Evolutionary conservation across 2,888 invertebrate species (phyloP), one percentile per base, ranked within the genome.

Genomic region (Cheiracanthium punctorium): DNA sequence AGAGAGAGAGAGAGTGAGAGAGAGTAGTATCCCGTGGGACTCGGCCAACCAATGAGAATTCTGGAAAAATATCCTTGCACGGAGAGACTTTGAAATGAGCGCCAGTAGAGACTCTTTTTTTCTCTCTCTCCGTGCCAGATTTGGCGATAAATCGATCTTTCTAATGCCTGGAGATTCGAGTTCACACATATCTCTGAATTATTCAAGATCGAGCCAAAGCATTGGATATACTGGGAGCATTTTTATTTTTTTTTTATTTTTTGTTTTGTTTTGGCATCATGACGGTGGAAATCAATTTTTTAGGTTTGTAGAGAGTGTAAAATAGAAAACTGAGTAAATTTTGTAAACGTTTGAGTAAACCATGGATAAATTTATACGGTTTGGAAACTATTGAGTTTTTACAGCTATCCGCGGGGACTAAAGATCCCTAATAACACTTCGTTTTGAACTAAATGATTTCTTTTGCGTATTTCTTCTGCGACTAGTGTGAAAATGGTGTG

Each of bases 101-200:
- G 67, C 65, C 41, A 65, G 58, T 10, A 37, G 30, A 64, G 28
- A 7, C 58, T n/a, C n/a, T n/a, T n/a, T n/a, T n/a, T n/a, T n/a
- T n/a, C n/a, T n/a, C n/a, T 70, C 65, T 80, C 33, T 80, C 67
- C 17, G 58, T 71, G 82, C 82, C 82, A 82, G 76, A 76, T 82
- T 82, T 82, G 82, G 82, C 82, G 82, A 82, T 82, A 76, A 82
- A 82, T 76, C 76, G 76, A 76, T 76, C 64, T 41, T 32, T 29
- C 37, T 75, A 75, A 65, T 65, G 58, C 76, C 76, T 20, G 10
- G 75, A 76, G 71, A 76, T 30, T 74, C 71, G 43, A 58, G 43
- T 71, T 30, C 52, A 52, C n/a, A n/a, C 10, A 43, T 20, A n/a
- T 43, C 64, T 20, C 43, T 82, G 76, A 82, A 82, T 76, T 67